Evolutionary conservation across 2,113 vertebrate species (phyloP).

Genomic region (Romanogobio albipinnatus): DNA sequence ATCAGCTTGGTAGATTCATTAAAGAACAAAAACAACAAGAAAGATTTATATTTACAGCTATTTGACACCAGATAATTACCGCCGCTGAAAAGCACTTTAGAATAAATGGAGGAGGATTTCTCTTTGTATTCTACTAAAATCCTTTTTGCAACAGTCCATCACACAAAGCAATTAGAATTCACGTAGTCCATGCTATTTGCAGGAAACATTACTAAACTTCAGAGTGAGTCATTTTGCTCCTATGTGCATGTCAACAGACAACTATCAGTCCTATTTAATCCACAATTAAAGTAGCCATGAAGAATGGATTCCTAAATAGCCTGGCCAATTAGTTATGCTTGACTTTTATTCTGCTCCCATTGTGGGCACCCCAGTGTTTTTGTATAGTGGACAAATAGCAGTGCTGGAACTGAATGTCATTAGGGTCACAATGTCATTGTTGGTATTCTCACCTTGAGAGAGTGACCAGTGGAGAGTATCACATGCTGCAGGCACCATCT

Average conservation of each 20-base stretch:
- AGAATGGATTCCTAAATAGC: slow-evolving; percentile 2
- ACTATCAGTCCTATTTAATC: neutral
- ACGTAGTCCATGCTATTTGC: slow-evolving; percentile 25
- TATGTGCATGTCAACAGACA: slow-evolving; percentile 17
- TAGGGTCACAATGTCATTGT: slow-evolving; percentile 62
- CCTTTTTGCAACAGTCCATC: slow-evolving; percentile 46
- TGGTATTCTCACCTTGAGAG: slow-evolving; percentile 70
- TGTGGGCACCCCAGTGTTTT: slow-evolving; percentile 6
- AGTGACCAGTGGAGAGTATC: slow-evolving; percentile 61
- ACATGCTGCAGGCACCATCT: slow-evolving; percentile 72
- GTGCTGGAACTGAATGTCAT: slow-evolving; percentile 46
- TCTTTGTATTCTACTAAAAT: slow-evolving; percentile 40
- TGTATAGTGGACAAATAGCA: slow-evolving; percentile 28
- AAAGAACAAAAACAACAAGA: neutral
- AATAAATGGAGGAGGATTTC: slow-evolving; percentile 40
- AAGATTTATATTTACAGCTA: neutral
- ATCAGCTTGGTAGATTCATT: slow-evolving; percentile 1
- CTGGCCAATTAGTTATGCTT: slow-evolving; percentile 25
- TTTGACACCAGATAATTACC: slow-evolving; percentile 41
- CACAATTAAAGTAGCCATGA: neutral
- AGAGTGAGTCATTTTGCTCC: neutral
- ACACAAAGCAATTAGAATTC: slow-evolving; percentile 56
- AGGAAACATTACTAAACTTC: slow-evolving; percentile 34
- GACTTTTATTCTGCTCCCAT: slow-evolving; percentile 13
- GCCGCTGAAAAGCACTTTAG: slow-evolving; percentile 43